A percentile compares a stretch with the other conserved stretches of the same genome.
These are phyloP conservation scores for Synergus itoensis DNA, from an alignment of 2,888 invertebrate species.

Conservation along the genomic window DNA sequence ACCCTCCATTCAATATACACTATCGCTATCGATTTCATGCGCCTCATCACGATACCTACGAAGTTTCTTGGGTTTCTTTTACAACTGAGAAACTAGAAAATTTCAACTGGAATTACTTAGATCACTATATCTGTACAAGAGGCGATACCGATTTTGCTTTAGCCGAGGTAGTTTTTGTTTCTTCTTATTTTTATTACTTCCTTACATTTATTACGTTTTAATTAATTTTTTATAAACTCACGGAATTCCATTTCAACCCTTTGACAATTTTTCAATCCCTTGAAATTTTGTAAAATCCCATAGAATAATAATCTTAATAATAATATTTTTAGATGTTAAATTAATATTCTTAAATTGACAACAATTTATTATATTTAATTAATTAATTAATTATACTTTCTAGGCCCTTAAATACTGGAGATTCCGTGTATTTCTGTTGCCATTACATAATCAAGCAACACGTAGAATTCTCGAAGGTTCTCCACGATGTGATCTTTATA, in stretches of 20 bases:
- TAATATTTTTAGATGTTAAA: no score
- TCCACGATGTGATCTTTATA: conserved; percentile 91
- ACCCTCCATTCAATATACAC: conserved; percentile 94
- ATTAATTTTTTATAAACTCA: no score
- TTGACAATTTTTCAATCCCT: no score
- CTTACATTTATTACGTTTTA: neutral
- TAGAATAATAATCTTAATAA: no score
- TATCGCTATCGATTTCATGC: conserved; percentile 96
- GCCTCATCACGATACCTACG: conserved; percentile 94
- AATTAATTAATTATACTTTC: conserved; percentile 57
- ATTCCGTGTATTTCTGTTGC: conserved; percentile 92
- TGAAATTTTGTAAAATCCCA: no score
- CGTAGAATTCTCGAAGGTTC: conserved; percentile 87
- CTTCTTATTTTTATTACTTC: neutral
- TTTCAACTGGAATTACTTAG: conserved; percentile 98
- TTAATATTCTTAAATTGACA: no score
- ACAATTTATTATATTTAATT: no score
- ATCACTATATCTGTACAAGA: conserved; percentile 96
- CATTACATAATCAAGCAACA: conserved; percentile 88
- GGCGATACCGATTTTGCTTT: conserved; percentile 95
- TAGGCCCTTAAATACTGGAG: conserved; percentile 94
- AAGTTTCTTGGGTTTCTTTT: conserved; percentile 96
- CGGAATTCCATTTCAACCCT: no score
- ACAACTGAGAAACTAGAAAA: conserved; percentile 96
- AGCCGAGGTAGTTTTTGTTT: conserved; percentile 84